phyloP scores from a whole-genome alignment of 2,113 vertebrate genomes.

The Silurus glanis region DNA sequence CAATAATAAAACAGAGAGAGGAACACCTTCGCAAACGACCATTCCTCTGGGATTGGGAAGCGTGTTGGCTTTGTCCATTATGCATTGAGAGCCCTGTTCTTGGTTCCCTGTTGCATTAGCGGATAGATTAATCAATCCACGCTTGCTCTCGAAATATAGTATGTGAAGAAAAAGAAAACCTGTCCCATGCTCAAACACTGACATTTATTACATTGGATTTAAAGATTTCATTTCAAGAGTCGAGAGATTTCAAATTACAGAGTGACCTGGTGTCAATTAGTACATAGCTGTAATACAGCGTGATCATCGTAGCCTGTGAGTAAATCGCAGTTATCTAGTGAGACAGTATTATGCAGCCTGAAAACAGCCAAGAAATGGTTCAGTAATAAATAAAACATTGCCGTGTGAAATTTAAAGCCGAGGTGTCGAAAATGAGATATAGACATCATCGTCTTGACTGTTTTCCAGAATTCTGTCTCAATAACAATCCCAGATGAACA shows the following conservation, averaged over 20 bases:
- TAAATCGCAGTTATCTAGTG: not conserved
- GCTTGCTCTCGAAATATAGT: not conserved
- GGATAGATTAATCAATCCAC: slow-evolving; percentile 1
- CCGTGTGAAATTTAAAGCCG: not conserved
- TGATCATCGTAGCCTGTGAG: not conserved
- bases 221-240: not conserved
- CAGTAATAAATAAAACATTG: not conserved
- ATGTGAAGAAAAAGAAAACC: not conserved
- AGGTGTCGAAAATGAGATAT: not conserved
- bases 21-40: not conserved
- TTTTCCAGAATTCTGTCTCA: not conserved
- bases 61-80: not conserved
- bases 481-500: not conserved
- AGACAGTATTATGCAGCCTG: not conserved
- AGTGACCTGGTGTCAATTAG: not conserved
- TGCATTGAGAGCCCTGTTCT: not conserved
- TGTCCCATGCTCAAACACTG: not conserved
- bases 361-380: not conserved
- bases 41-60: not conserved
- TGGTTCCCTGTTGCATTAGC: not conserved
- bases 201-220: not conserved
- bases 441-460: not conserved
- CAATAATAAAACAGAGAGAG: not conserved
- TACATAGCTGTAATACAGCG: not conserved
- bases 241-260: not conserved